These are phyloP conservation scores for Dinocampus coccinellae DNA, from an alignment of 2,888 invertebrate species.

Conservation along the genomic window DNA sequence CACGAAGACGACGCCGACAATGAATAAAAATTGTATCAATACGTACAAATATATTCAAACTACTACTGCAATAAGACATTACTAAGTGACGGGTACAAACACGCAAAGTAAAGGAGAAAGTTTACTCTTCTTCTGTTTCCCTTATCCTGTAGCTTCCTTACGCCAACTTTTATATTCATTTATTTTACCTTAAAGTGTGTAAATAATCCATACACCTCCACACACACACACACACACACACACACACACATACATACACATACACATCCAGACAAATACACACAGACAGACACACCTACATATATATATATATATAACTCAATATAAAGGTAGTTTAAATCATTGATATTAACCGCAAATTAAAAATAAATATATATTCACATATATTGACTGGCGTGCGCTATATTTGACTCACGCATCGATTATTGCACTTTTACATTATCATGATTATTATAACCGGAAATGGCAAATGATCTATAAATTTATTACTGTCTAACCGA, in stretches of 20 bases:
- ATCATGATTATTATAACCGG: slow-evolving; percentile 35
- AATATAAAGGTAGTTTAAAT: background rate
- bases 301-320: slow-evolving; percentile 18
- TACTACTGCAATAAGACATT: background rate
- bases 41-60: no score
- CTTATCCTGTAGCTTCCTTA: slow-evolving; percentile 1
- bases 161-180: background rate
- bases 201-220: no score
- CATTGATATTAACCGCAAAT: background rate
- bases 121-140: slow-evolving; percentile 28
- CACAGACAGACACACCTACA: background rate
- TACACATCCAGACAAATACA: slow-evolving; percentile 7
- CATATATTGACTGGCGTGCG: slow-evolving; percentile 14
- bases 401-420: slow-evolving; percentile 37
- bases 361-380: background rate
- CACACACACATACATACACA: background rate
- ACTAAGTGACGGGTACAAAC: slow-evolving; percentile 29
- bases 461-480: slow-evolving; percentile 48
- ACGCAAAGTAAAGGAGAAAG: slow-evolving; percentile 46
- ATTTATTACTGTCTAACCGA: slow-evolving; percentile 43
- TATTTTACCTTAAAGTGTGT: no score
- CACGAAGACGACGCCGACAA: background rate
- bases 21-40: slow-evolving; percentile 36
- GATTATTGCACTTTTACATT: background rate
- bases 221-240: no score